phyloP scores from a whole-genome alignment of 2,113 vertebrate species.

The Oreochromis spilurus region DNA sequence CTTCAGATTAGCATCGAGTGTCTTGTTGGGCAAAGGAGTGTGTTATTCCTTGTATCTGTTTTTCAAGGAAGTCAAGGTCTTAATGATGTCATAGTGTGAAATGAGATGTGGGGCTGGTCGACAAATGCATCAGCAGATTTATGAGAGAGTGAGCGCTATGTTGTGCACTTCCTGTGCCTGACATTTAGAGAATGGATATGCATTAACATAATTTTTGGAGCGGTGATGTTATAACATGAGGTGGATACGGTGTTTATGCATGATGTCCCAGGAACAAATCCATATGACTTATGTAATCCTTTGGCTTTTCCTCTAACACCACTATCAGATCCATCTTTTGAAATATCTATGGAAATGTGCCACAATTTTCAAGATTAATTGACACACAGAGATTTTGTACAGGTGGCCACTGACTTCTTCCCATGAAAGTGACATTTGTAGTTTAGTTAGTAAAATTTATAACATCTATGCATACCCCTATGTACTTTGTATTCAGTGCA shows the following conservation, averaged over 20 bases:
- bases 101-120: constrained; percentile 34
- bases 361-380: background rate
- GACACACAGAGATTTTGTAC: background rate
- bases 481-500: background rate
- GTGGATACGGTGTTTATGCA: background rate
- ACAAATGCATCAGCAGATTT: constrained; percentile 25
- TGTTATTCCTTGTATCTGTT: background rate
- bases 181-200: background rate
- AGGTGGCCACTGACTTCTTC: background rate
- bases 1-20: background rate
- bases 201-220: background rate
- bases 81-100: constrained; percentile 48
- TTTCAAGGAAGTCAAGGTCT: constrained; percentile 17
- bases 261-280: background rate
- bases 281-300: background rate
- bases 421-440: background rate
- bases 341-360: background rate
- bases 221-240: background rate
- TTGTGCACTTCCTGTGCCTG: background rate
- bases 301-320: background rate
- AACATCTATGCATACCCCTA: background rate
- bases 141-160: background rate
- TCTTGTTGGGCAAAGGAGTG: background rate
- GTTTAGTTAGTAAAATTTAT: background rate
- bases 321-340: background rate